Evolutionary conservation across 2,888 invertebrate species (phyloP), one percentile per base, ranked within the genome.

Genomic region (Xanthia togata): DNA sequence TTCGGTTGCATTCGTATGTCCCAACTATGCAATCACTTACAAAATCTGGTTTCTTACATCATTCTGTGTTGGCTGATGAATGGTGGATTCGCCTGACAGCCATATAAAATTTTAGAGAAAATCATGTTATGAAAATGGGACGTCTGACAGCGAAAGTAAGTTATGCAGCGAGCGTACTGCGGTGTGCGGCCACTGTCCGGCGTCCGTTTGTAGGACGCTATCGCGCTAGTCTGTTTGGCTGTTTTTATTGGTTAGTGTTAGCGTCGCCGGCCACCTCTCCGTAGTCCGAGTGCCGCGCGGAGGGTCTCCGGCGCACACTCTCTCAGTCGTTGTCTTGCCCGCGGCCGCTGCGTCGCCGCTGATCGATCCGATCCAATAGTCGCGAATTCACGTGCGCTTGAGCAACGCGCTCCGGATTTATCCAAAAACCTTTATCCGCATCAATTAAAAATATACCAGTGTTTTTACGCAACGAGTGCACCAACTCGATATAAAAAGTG

Each of bases 151-250:
- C 93, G 95, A 96, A 95, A 95, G 94, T 94, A 89, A 93, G 91
- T 90, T 90, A 91, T 91, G 91, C 90, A 89, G 90, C 47, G 55
- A 72, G 80, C 87, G 84, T 67, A 41, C 20, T 20, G 76, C 85
- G 77, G 81, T 23, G 31, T 50, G 47, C 3, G 44, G 84, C 86
- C 89, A 86, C 84, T 86, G 87, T 86, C 89, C 90, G 91, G 82
- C 88, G 88, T 87, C 90, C 90, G 91, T 94, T 95, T 94, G 93
- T 95, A 93, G 95, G 93, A 93, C 94, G 92, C 88, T 89, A 87
- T 89, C 89, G 82, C 83, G 89, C 87, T 82, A 86, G 85, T 79
- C 81, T 82, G 86, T 86, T 80, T 81, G 79, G 59, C 83, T 86
- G 88, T 88, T 89, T 86, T 89, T 86, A 92, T 88, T 85, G 88